A percentile compares a stretch with the other conserved stretches of the same genome.
Evolutionary conservation across 2,797 vertebrate species (phyloP).

Genomic region (Pangasius krempfi): DNA sequence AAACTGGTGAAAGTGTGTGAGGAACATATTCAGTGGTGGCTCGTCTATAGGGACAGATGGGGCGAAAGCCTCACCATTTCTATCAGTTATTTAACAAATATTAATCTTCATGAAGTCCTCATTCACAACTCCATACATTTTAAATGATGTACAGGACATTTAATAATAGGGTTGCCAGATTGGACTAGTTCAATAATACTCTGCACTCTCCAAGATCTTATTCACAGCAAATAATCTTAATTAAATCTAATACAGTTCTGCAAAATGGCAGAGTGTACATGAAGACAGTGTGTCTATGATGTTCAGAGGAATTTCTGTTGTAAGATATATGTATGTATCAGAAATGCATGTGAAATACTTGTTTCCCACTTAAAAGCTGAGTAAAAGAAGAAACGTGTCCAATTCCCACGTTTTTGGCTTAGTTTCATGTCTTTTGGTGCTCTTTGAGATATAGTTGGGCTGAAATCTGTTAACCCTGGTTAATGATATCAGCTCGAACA

Average conservation of each 20-base stretch:
- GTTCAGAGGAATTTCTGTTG: neutral
- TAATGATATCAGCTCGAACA: neutral
- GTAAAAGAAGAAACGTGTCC: no score
- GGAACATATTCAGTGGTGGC: neutral
- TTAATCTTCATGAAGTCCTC: neutral
- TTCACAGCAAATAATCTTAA: neutral
- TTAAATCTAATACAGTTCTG: neutral
- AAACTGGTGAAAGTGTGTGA: slow-evolving; percentile 11
- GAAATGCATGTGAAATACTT: neutral
- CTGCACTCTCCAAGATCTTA: neutral
- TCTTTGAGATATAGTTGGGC: neutral
- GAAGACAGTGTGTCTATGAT: neutral
- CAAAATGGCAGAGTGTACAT: neutral
- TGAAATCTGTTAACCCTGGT: neutral
- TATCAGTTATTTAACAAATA: neutral
- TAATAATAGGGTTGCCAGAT: neutral
- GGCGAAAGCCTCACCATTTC: neutral
- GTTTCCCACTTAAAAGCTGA: neutral
- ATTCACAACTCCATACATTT: neutral
- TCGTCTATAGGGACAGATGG: neutral
- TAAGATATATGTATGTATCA: neutral
- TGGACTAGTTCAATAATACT: neutral
- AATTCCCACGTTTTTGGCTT: no score
- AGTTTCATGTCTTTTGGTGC: no score
- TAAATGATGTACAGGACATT: neutral